Evolutionary conservation across 2,888 invertebrate species (phyloP).

Genomic region (Holacanthella duospinosa): DNA sequence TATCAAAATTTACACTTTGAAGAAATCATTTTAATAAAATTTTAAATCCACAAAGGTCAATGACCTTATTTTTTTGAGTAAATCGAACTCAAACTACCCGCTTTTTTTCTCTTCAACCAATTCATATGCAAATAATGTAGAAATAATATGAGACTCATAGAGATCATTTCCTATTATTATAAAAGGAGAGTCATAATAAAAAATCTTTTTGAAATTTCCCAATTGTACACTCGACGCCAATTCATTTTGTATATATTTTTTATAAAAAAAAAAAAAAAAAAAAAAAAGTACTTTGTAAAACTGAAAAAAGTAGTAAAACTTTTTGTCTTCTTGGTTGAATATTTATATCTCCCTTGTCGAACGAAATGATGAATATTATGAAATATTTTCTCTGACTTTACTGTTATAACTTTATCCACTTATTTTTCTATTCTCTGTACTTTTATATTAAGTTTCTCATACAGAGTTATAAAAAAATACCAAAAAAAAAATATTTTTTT

Average conservation of each 20-base stretch:
- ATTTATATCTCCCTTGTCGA: slow-evolving; percentile 5
- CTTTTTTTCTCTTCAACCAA: too few species aligned
- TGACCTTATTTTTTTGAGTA: too few species aligned
- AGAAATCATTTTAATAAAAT: too few species aligned
- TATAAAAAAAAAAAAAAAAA: neutral
- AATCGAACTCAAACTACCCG: too few species aligned
- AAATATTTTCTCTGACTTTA: neutral
- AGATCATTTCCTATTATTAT: too few species aligned
- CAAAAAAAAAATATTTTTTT: neutral
- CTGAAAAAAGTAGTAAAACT: neutral
- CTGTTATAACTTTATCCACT: neutral
- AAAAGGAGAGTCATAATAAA: too few species aligned
- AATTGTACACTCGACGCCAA: neutral
- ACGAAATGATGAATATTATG: slow-evolving; percentile 2
- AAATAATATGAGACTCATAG: too few species aligned
- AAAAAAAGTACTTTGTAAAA: neutral
- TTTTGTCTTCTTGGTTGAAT: slow-evolving; percentile 6
- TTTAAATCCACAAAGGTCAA: too few species aligned
- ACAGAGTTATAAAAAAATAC: neutral
- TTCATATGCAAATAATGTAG: too few species aligned
- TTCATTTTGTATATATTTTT: neutral
- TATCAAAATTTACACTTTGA: too few species aligned
- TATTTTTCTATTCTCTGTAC: neutral
- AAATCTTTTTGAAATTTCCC: neutral
- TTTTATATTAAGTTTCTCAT: neutral